These are phyloP conservation scores for Manacus vitellinus DNA, from an alignment of 2,113 vertebrate genomes.

Conservation along the genomic window DNA sequence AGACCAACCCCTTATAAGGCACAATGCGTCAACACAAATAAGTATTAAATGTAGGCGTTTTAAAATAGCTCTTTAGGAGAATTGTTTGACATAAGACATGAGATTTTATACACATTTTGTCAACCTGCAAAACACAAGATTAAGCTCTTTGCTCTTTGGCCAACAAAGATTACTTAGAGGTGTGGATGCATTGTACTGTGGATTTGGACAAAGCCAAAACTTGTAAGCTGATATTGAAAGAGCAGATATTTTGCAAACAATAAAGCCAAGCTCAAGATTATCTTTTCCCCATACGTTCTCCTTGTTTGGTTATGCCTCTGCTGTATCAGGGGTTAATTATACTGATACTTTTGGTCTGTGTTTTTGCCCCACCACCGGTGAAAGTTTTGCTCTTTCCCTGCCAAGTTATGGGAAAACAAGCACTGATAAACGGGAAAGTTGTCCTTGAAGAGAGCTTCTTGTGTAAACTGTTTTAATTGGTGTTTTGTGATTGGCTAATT, in stretches of 20 bases:
- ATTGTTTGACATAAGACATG: not conserved
- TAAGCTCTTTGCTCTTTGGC: not conserved
- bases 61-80: not conserved
- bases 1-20: not conserved
- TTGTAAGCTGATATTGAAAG: not conserved
- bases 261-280: not conserved
- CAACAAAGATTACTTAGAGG: not conserved
- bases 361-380: too few relatives aligned
- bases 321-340: not conserved
- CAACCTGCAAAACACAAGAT: not conserved
- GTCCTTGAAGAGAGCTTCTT: too few relatives aligned
- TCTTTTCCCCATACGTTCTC: not conserved
- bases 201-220: not conserved
- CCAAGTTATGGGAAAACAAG: too few relatives aligned
- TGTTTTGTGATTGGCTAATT: too few relatives aligned
- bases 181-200: not conserved
- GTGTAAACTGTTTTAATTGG: too few relatives aligned
- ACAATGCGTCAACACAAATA: not conserved
- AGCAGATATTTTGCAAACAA: not conserved
- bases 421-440: too few relatives aligned
- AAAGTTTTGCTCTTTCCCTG: too few relatives aligned
- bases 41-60: not conserved
- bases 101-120: not conserved
- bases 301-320: not conserved
- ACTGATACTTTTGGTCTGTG: too few relatives aligned